phyloP scores from a whole-genome alignment of 2,888 invertebrate species.

The Orthonevra nobilis region DNA sequence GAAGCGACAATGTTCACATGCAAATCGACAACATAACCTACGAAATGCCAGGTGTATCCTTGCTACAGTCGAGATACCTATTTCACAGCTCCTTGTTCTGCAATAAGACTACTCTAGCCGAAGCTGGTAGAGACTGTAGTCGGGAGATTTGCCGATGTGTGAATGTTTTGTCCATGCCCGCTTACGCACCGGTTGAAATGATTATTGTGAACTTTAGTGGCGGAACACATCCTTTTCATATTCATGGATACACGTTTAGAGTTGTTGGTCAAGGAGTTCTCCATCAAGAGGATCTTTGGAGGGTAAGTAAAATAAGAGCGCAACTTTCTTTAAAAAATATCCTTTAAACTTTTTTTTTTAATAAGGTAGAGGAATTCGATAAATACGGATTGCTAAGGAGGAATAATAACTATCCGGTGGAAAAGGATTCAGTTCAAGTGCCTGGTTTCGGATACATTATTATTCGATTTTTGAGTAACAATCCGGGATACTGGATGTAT shows the following conservation, averaged over 20 bases:
- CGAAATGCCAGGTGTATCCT: conserved; percentile 72
- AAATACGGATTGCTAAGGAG: conserved; percentile 74
- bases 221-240: conserved; percentile 76
- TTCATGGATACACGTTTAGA: conserved; percentile 76
- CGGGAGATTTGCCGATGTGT: conserved; percentile 75
- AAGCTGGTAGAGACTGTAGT: conserved; percentile 74
- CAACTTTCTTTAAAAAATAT: background rate
- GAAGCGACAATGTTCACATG: conserved; percentile 71
- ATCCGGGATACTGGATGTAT: conserved; percentile 78
- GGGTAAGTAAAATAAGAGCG: conserved; percentile 72
- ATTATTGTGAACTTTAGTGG: conserved; percentile 76
- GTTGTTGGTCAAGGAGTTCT: conserved; percentile 76
- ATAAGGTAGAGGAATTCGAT: conserved; percentile 76
- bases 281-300: conserved; percentile 73
- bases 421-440: conserved; percentile 77
- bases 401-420: conserved; percentile 74
- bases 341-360: background rate
- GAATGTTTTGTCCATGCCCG: conserved; percentile 76
- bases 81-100: conserved; percentile 73
- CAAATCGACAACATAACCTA: conserved; percentile 78
- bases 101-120: conserved; percentile 75
- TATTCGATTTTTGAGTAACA: conserved; percentile 76
- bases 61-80: conserved; percentile 75
- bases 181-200: conserved; percentile 76
- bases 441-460: conserved; percentile 77